Evolutionary conservation across 92 coral and sea anemone species (phyloP).

Genomic region (Epizoanthus illoricatus): DNA sequence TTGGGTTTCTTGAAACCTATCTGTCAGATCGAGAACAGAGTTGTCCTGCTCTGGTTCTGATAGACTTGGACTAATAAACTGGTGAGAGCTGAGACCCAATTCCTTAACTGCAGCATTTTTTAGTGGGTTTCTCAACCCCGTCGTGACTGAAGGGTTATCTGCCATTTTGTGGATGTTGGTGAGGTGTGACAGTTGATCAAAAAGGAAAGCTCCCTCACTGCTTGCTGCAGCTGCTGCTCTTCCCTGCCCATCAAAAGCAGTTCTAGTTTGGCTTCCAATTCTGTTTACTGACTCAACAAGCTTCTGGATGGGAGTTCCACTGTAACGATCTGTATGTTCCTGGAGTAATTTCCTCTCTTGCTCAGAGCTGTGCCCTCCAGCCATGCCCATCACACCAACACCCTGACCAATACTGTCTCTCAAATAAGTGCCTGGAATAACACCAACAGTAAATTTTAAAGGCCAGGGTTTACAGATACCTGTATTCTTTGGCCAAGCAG

Average conservation of each 20-base stretch:
- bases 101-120: not conserved
- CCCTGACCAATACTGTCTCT: not conserved
- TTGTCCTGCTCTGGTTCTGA: not conserved
- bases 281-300: not conserved
- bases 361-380: not conserved
- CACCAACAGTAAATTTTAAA: not conserved
- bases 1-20: no score
- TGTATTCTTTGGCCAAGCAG: not conserved
- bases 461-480: not conserved
- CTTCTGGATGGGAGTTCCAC: not conserved
- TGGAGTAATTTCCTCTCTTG: not conserved
- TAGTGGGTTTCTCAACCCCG: not conserved
- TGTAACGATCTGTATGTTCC: not conserved
- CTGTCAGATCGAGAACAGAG: not conserved
- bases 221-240: not conserved
- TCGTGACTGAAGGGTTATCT: not conserved
- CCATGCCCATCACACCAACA: not conserved
- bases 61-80: not conserved
- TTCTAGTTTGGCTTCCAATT: not conserved
- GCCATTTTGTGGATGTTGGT: not conserved
- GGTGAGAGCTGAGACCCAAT: not conserved
- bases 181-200: constrained; percentile 13
- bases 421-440: not conserved
- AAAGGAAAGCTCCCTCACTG: not conserved
- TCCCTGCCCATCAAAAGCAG: not conserved